Percentiles rank a stretch among this genome's conserved stretches.
These are phyloP conservation scores for Salvelinus sp. DNA, from an alignment of 2,113 vertebrate genomes.

Conservation along the genomic window DNA sequence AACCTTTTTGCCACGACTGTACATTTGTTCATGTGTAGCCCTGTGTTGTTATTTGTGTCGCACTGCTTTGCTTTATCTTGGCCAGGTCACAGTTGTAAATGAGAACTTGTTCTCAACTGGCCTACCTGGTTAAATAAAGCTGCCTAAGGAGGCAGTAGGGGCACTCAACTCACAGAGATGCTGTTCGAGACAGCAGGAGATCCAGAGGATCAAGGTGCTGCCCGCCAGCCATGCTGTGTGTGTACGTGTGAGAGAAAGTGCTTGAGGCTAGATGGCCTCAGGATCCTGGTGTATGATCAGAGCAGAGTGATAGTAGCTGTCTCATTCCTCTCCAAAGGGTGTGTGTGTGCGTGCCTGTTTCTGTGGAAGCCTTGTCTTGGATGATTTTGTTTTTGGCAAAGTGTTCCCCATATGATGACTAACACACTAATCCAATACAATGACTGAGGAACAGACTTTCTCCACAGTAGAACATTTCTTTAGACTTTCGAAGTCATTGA, in stretches of 20 bases:
- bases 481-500: too few relatives aligned
- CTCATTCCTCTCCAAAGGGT: neutral
- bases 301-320: neutral
- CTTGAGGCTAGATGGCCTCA: neutral
- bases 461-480: conserved; percentile 12
- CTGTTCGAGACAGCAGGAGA: neutral
- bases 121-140: too few relatives aligned
- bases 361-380: neutral
- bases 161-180: too few relatives aligned
- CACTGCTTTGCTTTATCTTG: too few relatives aligned
- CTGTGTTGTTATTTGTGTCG: too few relatives aligned
- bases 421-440: conserved; percentile 5
- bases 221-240: neutral
- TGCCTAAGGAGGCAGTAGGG: too few relatives aligned
- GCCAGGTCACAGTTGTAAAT: too few relatives aligned
- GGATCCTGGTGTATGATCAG: neutral
- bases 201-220: too few relatives aligned
- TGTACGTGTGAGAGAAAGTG: neutral
- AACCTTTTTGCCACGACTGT: too few relatives aligned
- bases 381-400: neutral
- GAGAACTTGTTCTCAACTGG: too few relatives aligned
- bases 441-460: too few relatives aligned
- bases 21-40: too few relatives aligned
- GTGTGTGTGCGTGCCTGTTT: neutral
- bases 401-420: neutral